Conservation (phyloP, 2,113 vertebrate genomes). For the Mirounga angustirostris region DNA sequence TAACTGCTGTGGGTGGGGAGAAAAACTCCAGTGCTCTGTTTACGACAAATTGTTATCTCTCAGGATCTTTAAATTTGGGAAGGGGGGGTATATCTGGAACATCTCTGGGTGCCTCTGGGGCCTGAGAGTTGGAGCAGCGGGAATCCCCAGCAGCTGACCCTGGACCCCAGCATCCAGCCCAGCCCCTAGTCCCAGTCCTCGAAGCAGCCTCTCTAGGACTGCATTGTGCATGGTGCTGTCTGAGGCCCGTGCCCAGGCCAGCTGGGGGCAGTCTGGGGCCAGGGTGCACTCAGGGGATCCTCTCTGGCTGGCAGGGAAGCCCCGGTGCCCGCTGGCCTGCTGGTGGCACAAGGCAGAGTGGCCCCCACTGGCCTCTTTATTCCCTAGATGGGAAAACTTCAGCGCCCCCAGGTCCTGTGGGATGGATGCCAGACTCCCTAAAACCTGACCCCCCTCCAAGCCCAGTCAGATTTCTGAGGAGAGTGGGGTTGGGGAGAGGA, state of each 20-base stretch:
- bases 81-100: background rate
- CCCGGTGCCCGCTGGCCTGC: background rate
- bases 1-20: background rate
- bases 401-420: background rate
- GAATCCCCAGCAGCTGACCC: conserved; percentile 12
- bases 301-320: background rate
- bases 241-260: background rate
- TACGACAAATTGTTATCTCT: background rate
- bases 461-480: background rate
- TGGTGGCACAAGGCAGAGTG: background rate
- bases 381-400: background rate
- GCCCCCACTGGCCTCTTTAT: background rate
- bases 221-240: background rate
- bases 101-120: background rate
- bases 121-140: background rate
- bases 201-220: background rate
- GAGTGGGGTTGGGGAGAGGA: background rate
- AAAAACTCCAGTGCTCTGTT: background rate
- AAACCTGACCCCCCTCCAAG: too few relatives aligned
- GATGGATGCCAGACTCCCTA: background rate
- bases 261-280: conserved; percentile 73
- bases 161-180: background rate
- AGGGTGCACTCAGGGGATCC: background rate
- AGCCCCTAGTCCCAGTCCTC: background rate
- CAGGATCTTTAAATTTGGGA: background rate